These are phyloP conservation scores for Periophthalmus magnuspinnatus DNA, from an alignment of 2,797 vertebrate species.

Conservation along the genomic window DNA sequence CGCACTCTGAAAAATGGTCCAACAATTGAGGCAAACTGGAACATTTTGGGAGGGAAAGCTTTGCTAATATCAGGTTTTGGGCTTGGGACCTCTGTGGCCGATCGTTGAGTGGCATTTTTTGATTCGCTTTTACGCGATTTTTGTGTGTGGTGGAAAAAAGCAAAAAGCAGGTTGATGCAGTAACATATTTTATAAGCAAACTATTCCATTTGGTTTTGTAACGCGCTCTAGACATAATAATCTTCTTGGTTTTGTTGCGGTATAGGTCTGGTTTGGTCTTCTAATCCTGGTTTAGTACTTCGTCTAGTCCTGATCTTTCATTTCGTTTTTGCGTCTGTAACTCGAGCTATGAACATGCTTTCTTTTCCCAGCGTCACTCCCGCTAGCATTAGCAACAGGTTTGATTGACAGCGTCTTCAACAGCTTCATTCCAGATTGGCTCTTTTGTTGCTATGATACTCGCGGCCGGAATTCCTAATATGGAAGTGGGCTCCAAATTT, in stretches of 20 bases:
- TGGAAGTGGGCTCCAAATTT: too few species aligned
- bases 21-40: slow-evolving; percentile 32
- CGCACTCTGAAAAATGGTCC: slow-evolving; percentile 29
- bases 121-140: neutral
- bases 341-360: too few species aligned
- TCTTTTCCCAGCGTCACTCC: too few species aligned
- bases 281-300: neutral
- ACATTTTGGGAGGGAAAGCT: slow-evolving; percentile 16
- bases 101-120: neutral
- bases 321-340: too few species aligned
- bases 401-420: too few species aligned
- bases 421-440: too few species aligned
- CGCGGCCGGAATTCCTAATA: too few species aligned
- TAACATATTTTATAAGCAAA: neutral
- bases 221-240: neutral
- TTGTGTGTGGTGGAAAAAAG: neutral
- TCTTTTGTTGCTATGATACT: too few species aligned
- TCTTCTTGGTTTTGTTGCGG: neutral
- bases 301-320: neutral
- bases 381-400: too few species aligned
- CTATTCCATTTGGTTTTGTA: neutral
- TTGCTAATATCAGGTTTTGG: neutral
- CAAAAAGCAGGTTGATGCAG: neutral
- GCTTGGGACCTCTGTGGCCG: slow-evolving; percentile 11
- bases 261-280: neutral